These are phyloP conservation scores for Dicrurus megarhynchus DNA, from an alignment of 2,113 vertebrate species.

Conservation along the genomic window DNA sequence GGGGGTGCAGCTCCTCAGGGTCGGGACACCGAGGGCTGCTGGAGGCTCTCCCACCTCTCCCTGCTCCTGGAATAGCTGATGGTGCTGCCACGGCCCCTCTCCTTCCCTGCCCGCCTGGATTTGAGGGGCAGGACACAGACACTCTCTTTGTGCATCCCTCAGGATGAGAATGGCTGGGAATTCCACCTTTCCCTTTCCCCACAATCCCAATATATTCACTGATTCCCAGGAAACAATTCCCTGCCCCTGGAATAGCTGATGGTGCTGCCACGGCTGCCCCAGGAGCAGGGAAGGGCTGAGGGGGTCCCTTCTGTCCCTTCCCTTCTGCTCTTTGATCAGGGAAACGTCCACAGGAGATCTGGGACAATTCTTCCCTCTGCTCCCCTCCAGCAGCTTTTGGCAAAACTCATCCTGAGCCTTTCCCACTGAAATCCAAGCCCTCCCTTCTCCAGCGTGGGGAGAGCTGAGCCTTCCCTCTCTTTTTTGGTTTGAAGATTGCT, in stretches of 20 bases:
- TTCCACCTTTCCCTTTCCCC: background rate
- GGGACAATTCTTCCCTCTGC: background rate
- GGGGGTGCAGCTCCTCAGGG: background rate
- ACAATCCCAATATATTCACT: background rate
- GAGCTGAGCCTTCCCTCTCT: background rate
- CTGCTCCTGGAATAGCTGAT: accelerated
- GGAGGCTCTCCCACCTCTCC: background rate
- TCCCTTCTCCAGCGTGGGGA: background rate
- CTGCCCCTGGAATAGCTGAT: background rate
- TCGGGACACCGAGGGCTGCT: background rate
- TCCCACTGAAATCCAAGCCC: background rate
- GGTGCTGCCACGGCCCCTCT: background rate
- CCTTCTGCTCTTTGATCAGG: background rate
- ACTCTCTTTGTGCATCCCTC: too few species aligned
- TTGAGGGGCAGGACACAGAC: background rate
- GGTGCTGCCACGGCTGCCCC: background rate
- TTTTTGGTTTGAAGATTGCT: background rate
- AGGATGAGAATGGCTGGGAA: background rate
- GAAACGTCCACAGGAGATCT: background rate
- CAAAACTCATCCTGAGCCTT: background rate
- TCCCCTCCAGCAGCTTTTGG: background rate
- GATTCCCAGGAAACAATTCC: background rate
- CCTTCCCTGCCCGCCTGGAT: background rate
- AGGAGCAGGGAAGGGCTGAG: background rate
- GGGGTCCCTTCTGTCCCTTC: background rate